phyloP scores from a whole-genome alignment of 2,888 invertebrate species.

The Dasysyrphus tricinctus region DNA sequence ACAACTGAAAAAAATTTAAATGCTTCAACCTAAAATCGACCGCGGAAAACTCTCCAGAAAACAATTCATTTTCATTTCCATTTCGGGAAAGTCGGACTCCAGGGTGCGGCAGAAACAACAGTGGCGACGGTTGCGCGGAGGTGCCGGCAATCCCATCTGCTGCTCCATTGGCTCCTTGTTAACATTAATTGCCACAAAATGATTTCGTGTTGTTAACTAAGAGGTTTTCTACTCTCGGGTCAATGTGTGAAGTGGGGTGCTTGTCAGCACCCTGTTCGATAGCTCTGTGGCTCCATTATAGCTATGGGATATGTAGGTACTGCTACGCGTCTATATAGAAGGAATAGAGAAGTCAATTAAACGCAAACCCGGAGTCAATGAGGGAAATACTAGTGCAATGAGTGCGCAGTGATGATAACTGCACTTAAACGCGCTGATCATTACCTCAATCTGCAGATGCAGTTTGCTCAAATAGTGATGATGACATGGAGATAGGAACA shows the following conservation, averaged over 20 bases:
- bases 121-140: slow-evolving; percentile 22
- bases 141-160: slow-evolving; percentile 55
- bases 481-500: slow-evolving; percentile 67
- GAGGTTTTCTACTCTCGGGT: slow-evolving; percentile 69
- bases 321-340: background rate
- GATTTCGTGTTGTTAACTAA: slow-evolving; percentile 74
- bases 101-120: slow-evolving; percentile 52
- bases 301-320: background rate
- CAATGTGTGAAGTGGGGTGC: slow-evolving; percentile 73
- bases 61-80: slow-evolving; percentile 61
- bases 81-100: slow-evolving; percentile 17
- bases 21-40: slow-evolving; percentile 19
- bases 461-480: slow-evolving; percentile 59
- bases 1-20: slow-evolving; percentile 33
- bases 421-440: slow-evolving; percentile 72
- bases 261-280: slow-evolving; percentile 64
- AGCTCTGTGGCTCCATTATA: slow-evolving; percentile 26
- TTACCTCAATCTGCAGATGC: slow-evolving; percentile 74
- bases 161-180: slow-evolving; percentile 75
- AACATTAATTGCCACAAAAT: slow-evolving; percentile 75
- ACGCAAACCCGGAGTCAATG: slow-evolving; percentile 60
- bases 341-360: slow-evolving; percentile 73
- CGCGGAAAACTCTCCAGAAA: slow-evolving; percentile 42
- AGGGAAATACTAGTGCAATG: slow-evolving; percentile 72
- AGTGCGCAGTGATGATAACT: slow-evolving; percentile 74